phyloP scores from a whole-genome alignment of 2,888 invertebrate genomes.

The Listrodromus nycthemerus region DNA sequence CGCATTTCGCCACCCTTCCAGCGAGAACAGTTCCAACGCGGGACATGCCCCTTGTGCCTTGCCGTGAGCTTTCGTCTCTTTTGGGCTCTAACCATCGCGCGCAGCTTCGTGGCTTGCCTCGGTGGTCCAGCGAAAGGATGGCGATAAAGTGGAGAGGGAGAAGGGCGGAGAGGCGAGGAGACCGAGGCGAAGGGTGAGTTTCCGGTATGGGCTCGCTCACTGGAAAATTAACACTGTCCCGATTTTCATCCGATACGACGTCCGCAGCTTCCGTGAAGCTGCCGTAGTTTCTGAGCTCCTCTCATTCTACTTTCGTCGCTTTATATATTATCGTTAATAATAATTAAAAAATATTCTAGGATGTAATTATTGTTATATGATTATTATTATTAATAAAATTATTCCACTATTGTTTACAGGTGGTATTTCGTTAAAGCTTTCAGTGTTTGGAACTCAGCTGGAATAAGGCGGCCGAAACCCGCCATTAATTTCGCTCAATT shows the following conservation, averaged over 20 bases:
- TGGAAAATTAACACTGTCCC: constrained; percentile 81
- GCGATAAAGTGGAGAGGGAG: constrained; percentile 29
- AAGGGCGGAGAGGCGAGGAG: not conserved
- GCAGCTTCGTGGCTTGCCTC: constrained; percentile 47
- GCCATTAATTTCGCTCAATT: not conserved
- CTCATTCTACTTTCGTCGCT: constrained; percentile 22
- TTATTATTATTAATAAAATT: too few relatives aligned
- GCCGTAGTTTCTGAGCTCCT: constrained; percentile 29
- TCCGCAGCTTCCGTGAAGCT: constrained; percentile 52
- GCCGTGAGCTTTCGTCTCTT: constrained; percentile 48
- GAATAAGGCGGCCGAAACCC: not conserved
- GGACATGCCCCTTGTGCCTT: constrained; percentile 17
- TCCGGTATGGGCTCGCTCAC: constrained; percentile 77
- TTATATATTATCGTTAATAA: not conserved
- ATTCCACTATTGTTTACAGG: too few relatives aligned
- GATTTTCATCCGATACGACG: constrained; percentile 77
- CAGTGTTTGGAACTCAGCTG: not conserved
- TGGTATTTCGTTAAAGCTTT: too few relatives aligned
- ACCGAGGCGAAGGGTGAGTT: constrained; percentile 64
- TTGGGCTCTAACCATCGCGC: constrained; percentile 27
- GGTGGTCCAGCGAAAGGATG: constrained; percentile 28
- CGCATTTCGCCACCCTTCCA: constrained; percentile 63
- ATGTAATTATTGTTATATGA: not conserved
- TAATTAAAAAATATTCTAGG: too few relatives aligned
- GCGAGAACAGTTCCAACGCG: constrained; percentile 50